Evolutionary conservation across 1,140 invertebrate species (phyloP).

Genomic region (Whitmania pigra): DNA sequence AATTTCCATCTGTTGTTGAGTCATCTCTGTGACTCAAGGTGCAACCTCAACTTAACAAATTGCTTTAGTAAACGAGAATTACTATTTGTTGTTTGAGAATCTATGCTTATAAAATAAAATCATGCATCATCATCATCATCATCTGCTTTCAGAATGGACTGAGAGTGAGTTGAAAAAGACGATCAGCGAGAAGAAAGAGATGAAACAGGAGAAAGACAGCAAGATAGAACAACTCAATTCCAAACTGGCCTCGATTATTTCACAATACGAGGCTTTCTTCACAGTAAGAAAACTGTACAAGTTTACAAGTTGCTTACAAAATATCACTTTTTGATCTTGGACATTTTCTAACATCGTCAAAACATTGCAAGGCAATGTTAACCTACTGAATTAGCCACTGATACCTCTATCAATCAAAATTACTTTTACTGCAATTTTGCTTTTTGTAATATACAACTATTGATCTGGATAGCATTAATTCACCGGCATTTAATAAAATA

Average conservation of each 20-base stretch:
- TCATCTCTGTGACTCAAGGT: background rate
- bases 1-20: conserved; percentile 28
- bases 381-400: no score
- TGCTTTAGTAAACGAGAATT: background rate
- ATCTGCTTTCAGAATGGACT: background rate
- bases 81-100: no score
- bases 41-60: background rate
- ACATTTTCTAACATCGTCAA: no score
- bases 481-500: no score
- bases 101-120: no score
- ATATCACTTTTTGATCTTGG: no score
- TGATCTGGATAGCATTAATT: no score
- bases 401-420: no score
- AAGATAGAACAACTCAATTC: background rate
- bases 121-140: background rate
- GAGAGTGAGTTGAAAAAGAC: background rate
- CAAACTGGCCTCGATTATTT: background rate
- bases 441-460: no score
- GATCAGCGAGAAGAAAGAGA: background rate
- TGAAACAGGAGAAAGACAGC: background rate
- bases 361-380: no score
- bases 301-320: no score
- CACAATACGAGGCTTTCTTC: conserved; percentile 3
- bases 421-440: no score
- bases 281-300: background rate